A percentile compares a stretch with the other conserved stretches of the same genome.
Evolutionary conservation across 2,888 invertebrate genomes (phyloP).

Genomic region (Rhamnusium bicolor): DNA sequence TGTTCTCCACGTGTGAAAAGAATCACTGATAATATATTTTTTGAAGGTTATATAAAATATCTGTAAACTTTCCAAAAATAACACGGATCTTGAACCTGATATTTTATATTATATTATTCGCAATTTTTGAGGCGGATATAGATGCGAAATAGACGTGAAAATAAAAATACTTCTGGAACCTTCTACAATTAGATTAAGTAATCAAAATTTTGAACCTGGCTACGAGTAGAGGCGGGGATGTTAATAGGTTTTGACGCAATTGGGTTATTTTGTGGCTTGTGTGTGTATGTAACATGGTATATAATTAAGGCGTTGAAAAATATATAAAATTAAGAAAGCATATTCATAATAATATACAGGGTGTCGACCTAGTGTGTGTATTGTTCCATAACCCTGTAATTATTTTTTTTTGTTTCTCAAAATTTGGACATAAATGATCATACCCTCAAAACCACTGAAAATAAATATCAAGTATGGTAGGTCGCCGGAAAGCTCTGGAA

Average conservation of each 20-base stretch:
- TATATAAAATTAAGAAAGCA: no score
- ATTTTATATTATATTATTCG: not conserved
- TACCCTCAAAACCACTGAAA: no score
- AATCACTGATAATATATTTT: not conserved
- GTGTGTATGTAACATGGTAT: not conserved
- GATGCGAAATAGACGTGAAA: not conserved
- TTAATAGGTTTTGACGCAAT: conserved; percentile 28
- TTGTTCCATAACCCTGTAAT: no score
- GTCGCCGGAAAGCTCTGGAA: no score
- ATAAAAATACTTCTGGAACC: not conserved
- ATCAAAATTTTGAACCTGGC: not conserved
- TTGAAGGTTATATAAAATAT: not conserved
- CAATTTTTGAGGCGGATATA: not conserved
- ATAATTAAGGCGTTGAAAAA: no score
- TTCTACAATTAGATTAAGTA: not conserved
- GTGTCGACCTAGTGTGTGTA: no score
- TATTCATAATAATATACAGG: no score
- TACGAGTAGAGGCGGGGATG: not conserved
- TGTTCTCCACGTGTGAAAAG: not conserved
- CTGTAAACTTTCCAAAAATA: conserved; percentile 7
- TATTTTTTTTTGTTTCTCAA: no score
- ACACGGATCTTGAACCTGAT: conserved; percentile 5
- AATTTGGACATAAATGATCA: no score
- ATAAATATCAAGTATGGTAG: no score
- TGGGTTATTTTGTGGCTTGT: not conserved